phyloP scores from a whole-genome alignment of 2,888 invertebrate species.

The Campoplex capitator region DNA sequence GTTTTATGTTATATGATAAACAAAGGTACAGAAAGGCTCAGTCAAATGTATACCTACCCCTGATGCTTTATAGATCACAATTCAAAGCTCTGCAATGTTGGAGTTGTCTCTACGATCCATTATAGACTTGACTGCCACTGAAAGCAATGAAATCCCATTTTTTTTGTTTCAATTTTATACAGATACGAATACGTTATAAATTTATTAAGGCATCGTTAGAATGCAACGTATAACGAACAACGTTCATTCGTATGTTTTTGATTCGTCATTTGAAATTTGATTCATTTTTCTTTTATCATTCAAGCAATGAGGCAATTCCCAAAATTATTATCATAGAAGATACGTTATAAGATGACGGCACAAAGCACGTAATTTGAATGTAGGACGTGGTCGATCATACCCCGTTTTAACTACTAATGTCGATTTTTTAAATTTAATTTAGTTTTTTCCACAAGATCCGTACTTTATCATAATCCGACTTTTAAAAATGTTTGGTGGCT shows the following conservation, averaged over 20 bases:
- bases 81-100: neutral
- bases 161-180: neutral
- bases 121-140: neutral
- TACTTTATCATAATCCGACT: neutral
- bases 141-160: neutral
- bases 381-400: neutral
- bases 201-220: neutral
- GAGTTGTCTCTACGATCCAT: neutral
- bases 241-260: neutral
- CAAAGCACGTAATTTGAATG: neutral
- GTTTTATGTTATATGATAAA: conserved; percentile 2
- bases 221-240: neutral
- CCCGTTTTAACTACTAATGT: neutral
- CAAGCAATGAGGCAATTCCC: neutral
- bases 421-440: neutral
- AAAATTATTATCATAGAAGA: neutral
- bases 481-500: neutral
- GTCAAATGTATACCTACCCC: neutral
- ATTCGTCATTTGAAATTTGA: neutral
- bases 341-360: neutral
- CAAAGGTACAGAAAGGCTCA: neutral
- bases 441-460: neutral
- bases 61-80: neutral
- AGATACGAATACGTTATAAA: neutral
- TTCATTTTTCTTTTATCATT: neutral